Evolutionary conservation across 1,140 invertebrate species (phyloP), one percentile per base, ranked within the genome.

Genomic region (Bombus sylvicola): DNA sequence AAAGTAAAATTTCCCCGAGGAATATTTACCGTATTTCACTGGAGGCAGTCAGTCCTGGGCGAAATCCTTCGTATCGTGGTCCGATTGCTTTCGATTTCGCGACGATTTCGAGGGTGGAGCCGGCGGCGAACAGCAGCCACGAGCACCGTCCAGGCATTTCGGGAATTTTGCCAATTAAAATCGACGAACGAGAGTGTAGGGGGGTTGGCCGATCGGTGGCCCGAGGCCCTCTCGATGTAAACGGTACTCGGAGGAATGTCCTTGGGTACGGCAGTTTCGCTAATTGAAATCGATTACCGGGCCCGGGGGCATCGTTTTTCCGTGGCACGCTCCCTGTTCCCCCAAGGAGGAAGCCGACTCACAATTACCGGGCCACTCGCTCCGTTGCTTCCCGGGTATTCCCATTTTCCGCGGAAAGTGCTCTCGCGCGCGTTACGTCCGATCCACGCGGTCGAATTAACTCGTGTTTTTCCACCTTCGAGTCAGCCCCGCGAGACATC

Each of bases 281-380:
- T 91, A 91, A 91, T 91, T 91, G 88, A 91, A 91, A 91, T 91
- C 90, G 90, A 91, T 91, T 91, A 89, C 83, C 59, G 66, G 79
- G 57, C 73, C 59, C 53, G 76, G 78, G 68, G 82, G 43, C 81
- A 72, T 37, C 81, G 86, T 89, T 91, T 91, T 89, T 87, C 66
- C 84, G 75, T 76, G 68, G 76, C 79, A 74, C 53, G 31, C 25
- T 12, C 57, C 62, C 34, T 31, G n/a, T 81, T 4, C 57, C 68
- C 64, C 71, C 39, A 69, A 84, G 72, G 71, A 78, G 84, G 85
- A 75, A 81, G 81, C 74, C 64, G 81, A 22, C 69, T 90, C 75
- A 81, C 86, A 87, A 90, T 90, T 90, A 90, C 82, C 79, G 53
- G 31, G 68, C 59, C 57, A 66, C 68, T 90, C 88, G 89, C 85